Conservation (phyloP, 2,113 vertebrate species). For the Panurus biarmicus region DNA sequence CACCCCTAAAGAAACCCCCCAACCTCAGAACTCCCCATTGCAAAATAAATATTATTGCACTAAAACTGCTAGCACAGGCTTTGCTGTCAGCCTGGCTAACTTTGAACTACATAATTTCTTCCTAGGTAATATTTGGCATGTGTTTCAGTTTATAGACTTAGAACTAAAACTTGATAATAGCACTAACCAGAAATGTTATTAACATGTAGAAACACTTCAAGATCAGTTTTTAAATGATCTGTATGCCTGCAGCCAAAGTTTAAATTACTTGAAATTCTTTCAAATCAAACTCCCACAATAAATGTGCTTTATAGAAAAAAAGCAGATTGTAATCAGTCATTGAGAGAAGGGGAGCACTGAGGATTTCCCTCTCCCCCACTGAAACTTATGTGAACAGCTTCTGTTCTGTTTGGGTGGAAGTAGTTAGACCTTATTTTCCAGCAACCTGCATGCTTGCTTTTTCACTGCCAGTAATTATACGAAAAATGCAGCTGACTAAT, state of each 20-base stretch:
- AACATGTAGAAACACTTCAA: neutral
- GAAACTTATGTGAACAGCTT: constrained; percentile 44
- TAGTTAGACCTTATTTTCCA: constrained; percentile 45
- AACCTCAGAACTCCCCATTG: neutral
- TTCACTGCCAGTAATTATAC: constrained; percentile 57
- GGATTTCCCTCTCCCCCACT: constrained; percentile 11
- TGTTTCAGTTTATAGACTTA: neutral
- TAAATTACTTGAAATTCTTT: constrained; percentile 58
- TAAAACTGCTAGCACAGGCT: neutral
- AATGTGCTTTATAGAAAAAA: constrained; percentile 57
- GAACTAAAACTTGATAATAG: neutral
- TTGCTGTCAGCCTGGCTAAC: neutral
- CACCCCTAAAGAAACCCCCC: neutral
- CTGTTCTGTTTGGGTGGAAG: constrained; percentile 68
- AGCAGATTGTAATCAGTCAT: constrained; percentile 46
- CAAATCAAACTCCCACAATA: constrained; percentile 62
- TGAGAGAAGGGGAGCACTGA: neutral
- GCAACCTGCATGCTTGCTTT: constrained; percentile 21
- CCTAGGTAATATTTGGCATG: neutral
- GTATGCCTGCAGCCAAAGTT: constrained; percentile 45
- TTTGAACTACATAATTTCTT: neutral
- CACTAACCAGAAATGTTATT: neutral
- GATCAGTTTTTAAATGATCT: constrained; percentile 40
- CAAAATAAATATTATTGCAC: neutral
- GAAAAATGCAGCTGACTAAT: constrained; percentile 59